A percentile compares a stretch with the other conserved stretches of the same genome.
These are phyloP conservation scores for Aphelocoma californica DNA, from an alignment of 2,797 vertebrate genomes.

Conservation along the genomic window DNA sequence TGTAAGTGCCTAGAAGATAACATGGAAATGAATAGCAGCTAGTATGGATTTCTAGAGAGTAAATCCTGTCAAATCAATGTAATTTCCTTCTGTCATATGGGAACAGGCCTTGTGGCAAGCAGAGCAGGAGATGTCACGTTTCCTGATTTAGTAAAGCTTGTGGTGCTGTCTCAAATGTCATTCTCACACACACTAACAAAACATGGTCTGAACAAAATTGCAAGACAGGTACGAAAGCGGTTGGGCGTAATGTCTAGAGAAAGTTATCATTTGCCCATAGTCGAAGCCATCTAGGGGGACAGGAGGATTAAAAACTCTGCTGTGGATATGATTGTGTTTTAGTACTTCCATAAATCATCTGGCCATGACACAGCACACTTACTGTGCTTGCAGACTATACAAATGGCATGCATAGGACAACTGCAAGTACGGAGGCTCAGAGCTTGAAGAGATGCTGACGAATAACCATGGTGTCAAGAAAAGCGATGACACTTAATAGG, in stretches of 20 bases:
- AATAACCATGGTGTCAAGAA: neutral
- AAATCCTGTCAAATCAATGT: slow-evolving; percentile 34
- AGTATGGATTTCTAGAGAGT: slow-evolving; percentile 22
- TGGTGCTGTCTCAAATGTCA: neutral
- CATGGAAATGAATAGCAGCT: neutral
- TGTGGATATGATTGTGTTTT: neutral
- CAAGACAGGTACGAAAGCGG: neutral
- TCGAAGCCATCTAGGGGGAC: neutral
- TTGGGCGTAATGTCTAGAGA: neutral
- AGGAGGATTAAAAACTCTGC: neutral
- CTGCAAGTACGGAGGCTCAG: neutral
- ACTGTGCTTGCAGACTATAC: neutral
- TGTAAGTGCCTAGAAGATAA: slow-evolving; percentile 4
- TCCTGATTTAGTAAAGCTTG: slow-evolving; percentile 4
- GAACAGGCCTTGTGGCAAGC: neutral
- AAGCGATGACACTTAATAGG: neutral
- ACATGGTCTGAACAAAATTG: neutral
- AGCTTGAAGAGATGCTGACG: neutral
- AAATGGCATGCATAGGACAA: neutral
- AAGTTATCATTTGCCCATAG: neutral
- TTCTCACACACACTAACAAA: neutral
- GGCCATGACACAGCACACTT: neutral
- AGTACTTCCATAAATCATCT: neutral
- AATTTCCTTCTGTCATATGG: slow-evolving; percentile 13
- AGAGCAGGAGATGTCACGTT: slow-evolving; percentile 3